Conservation (phyloP, 2,888 invertebrate species). For the Callinectes sapidus region DNA sequence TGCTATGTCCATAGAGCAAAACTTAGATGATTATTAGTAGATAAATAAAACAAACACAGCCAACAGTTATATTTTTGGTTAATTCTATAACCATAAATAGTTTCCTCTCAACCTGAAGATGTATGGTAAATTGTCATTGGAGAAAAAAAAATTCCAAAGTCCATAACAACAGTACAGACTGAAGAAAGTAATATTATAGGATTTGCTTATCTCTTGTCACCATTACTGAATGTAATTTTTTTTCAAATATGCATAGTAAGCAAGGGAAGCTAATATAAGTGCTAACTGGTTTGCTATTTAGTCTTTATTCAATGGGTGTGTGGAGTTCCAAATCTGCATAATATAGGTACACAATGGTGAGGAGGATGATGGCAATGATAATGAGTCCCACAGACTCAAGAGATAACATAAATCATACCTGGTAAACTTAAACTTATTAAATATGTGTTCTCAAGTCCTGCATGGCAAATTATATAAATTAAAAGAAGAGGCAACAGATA, state of each 20-base stretch:
- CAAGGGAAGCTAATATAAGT: background rate
- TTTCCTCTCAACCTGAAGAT: background rate
- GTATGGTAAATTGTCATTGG: background rate
- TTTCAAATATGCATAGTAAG: background rate
- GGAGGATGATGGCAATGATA: background rate
- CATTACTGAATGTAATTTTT: background rate
- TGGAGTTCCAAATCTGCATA: background rate
- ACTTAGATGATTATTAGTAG: background rate
- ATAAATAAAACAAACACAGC: background rate
- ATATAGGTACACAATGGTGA: background rate
- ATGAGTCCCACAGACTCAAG: background rate
- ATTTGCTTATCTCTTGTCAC: too few species aligned
- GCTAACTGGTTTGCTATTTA: background rate
- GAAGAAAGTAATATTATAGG: background rate
- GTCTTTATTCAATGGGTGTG: background rate
- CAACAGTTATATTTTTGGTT: background rate
- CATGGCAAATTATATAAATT: background rate
- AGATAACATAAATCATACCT: background rate
- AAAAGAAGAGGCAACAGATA: background rate
- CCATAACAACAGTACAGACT: background rate
- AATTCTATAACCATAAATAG: background rate
- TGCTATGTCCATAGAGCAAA: background rate
- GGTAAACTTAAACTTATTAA: background rate
- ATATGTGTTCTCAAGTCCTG: background rate
- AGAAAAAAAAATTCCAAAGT: background rate